Evolutionary conservation across 2,888 invertebrate species (phyloP), one percentile per base, ranked within the genome.

Genomic region (Amphipyra tragopoginis): DNA sequence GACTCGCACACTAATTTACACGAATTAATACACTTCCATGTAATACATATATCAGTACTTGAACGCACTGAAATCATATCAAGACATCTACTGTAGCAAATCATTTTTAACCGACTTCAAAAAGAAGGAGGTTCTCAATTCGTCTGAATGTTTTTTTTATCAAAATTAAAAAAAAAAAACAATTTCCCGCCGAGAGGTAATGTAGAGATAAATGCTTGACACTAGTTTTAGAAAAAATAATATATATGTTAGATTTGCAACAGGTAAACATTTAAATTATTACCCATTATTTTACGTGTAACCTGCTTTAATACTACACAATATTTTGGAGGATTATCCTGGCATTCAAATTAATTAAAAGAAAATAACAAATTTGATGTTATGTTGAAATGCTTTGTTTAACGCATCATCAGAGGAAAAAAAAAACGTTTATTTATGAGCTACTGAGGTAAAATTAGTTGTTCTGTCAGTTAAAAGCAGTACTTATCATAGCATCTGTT

Each of bases 21-120:
- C 34, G 39, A 79, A 76, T 64, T 70, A 75, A 79, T 64, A 75
- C 65, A 64, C 48, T 52, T 52, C 15, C 61, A 64, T 60, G 52
- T 62, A 75, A 72, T 59, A 21, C 3, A 21, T n/a, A 73, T 62
- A 71, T 76, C 75, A 79, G 82, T 80, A 84, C 84, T 86, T 82
- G 52, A 81, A 79, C 80, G 82, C 77, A 84, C 83, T 72, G 65
- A 82, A 80, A 79, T 65, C 40, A 79, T 73, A 53, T 13, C 5
- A 63, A 63, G 47, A 77, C 55, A 48, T 66, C 55, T 49, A 72
- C 69, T 77, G 64, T 75, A 48, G 67, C 72, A 75, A 76, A 66
- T 44, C 26, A 56, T 76, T n/a, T n/a, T n/a, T n/a, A n/a, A n/a
- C n/a, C n/a, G n/a, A n/a, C n/a, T n/a, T n/a, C n/a, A n/a, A n/a